Evolutionary conservation across 1,140 invertebrate genomes (phyloP).

Genomic region (Macrobrachium nipponense): DNA sequence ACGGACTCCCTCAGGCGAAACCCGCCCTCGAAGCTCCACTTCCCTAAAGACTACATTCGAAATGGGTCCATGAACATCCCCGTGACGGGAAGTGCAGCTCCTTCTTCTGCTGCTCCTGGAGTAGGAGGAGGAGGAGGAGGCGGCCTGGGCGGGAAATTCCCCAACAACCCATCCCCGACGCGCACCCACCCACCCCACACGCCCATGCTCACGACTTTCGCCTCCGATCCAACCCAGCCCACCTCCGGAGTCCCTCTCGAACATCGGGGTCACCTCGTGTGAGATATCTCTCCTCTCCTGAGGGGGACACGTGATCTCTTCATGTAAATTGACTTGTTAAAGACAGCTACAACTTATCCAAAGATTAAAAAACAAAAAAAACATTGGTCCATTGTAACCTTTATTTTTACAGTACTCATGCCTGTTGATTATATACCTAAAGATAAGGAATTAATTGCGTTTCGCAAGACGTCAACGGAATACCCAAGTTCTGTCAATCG

Average conservation of each 20-base stretch:
- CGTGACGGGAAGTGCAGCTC: constrained; percentile 5
- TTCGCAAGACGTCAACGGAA: too few species aligned
- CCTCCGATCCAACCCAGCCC: constrained; percentile 44
- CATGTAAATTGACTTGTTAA: not conserved
- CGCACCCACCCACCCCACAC: constrained; percentile 51
- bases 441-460: too few species aligned
- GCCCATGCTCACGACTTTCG: constrained; percentile 63
- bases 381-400: too few species aligned
- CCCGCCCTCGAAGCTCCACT: constrained; percentile 60
- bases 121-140: not conserved
- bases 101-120: constrained; percentile 5
- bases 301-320: not conserved
- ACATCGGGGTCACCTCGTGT: constrained; percentile 62
- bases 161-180: constrained; percentile 53
- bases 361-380: not conserved
- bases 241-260: constrained; percentile 52
- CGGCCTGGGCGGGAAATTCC: constrained; percentile 24
- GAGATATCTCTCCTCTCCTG: constrained; percentile 4
- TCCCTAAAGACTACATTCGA: constrained; percentile 64
- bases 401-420: too few species aligned
- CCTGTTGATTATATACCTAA: too few species aligned
- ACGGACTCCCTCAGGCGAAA: constrained; percentile 59
- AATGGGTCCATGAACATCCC: constrained; percentile 62
- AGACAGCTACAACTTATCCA: not conserved
- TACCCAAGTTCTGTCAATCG: too few species aligned